Evolutionary conservation across 2,113 vertebrate species (phyloP).

Genomic region (Prochilodus magdalenae): DNA sequence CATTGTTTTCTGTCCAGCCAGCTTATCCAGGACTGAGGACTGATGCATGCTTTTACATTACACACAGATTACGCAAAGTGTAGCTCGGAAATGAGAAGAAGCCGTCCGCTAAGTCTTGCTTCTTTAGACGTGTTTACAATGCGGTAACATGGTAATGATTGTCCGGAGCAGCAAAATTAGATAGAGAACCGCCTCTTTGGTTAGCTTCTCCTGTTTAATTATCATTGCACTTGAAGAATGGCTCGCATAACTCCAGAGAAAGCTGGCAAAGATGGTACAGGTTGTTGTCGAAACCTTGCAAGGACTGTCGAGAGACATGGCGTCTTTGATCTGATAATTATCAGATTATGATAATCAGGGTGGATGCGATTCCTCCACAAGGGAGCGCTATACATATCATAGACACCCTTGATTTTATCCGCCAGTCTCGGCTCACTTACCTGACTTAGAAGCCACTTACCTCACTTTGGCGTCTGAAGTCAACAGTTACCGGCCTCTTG

Average conservation of each 20-base stretch:
- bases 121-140: slow-evolving; percentile 27
- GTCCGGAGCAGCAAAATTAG: neutral
- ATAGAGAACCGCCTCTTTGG: neutral
- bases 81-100: neutral
- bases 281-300: slow-evolving; percentile 1
- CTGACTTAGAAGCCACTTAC: slow-evolving; percentile 20
- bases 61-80: slow-evolving; percentile 12
- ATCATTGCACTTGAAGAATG: slow-evolving; percentile 1
- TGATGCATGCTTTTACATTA: neutral
- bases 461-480: slow-evolving; percentile 25
- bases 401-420: slow-evolving; percentile 27
- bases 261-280: neutral
- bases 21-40: neutral
- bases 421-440: slow-evolving; percentile 28
- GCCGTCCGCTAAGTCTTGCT: neutral
- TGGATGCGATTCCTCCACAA: neutral
- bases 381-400: slow-evolving; percentile 48
- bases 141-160: neutral
- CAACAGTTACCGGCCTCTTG: neutral
- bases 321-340: slow-evolving; percentile 27
- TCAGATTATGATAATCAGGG: slow-evolving; percentile 31
- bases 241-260: neutral
- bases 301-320: slow-evolving; percentile 17
- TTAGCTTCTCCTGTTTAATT: slow-evolving; percentile 7
- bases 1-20: neutral